Evolutionary conservation across 2,113 vertebrate genomes (phyloP).

Genomic region (Edolisoma coerulescens): DNA sequence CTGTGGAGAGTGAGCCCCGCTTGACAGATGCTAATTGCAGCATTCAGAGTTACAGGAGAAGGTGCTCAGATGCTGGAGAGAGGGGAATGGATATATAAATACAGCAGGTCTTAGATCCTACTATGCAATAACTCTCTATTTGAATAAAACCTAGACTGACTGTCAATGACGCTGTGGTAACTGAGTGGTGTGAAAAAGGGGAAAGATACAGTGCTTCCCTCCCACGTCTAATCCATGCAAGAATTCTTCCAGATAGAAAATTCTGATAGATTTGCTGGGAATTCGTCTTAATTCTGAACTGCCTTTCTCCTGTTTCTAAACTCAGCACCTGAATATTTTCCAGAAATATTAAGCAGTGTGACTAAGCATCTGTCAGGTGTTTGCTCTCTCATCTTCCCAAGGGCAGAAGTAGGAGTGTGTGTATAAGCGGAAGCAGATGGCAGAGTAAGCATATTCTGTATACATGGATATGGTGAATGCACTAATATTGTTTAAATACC

Average conservation of each 20-base stretch:
- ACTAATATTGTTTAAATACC: not conserved
- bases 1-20: not conserved
- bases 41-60: not conserved
- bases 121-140: not conserved
- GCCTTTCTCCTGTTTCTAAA: not conserved
- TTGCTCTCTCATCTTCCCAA: constrained; percentile 16
- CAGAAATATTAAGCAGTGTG: not conserved
- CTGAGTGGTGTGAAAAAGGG: not conserved
- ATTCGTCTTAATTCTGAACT: not conserved
- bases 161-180: not conserved
- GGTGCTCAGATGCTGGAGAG: not conserved
- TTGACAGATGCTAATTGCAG: not conserved
- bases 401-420: not conserved
- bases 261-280: not conserved
- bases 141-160: constrained; percentile 9
- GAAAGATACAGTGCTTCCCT: not conserved
- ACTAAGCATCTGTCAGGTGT: constrained; percentile 45
- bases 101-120: not conserved
- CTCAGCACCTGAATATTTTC: constrained; percentile 8
- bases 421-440: not conserved
- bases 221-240: not conserved
- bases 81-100: not conserved
- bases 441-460: not conserved
- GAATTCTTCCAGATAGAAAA: not conserved
- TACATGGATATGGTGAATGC: not conserved